Conservation (phyloP, 2,888 invertebrate genomes). For the Entomobrya proxima region DNA sequence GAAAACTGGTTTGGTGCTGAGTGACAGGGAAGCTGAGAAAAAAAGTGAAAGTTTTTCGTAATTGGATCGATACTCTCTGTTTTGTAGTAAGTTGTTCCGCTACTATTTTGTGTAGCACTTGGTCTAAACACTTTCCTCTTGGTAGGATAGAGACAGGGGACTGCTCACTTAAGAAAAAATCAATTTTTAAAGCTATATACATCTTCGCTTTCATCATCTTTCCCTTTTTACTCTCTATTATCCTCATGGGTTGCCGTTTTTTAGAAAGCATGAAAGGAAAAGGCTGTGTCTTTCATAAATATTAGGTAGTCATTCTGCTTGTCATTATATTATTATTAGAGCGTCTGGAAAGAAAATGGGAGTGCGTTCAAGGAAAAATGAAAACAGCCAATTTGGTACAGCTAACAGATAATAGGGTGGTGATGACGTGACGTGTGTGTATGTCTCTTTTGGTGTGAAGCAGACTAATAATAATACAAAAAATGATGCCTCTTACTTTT, state of each 20-base stretch:
- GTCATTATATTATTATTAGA: slow-evolving; percentile 20
- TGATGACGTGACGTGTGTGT: slow-evolving; percentile 21
- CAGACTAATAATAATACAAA: background rate
- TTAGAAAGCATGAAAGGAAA: background rate
- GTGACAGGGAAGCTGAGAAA: slow-evolving; percentile 58
- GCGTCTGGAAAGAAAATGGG: background rate
- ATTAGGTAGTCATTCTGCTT: slow-evolving; percentile 5
- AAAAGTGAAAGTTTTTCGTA: slow-evolving; percentile 62
- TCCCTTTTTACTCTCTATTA: too few relatives aligned
- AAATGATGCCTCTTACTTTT: background rate
- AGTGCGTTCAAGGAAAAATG: background rate
- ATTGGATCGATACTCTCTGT: slow-evolving; percentile 71
- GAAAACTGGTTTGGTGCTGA: too few relatives aligned
- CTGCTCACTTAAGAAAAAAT: too few relatives aligned
- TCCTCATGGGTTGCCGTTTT: too few relatives aligned
- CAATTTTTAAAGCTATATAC: too few relatives aligned
- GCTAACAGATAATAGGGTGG: too few relatives aligned
- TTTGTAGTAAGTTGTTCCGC: too few relatives aligned
- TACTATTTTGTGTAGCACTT: too few relatives aligned
- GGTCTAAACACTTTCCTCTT: too few relatives aligned
- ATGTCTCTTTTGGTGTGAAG: too few relatives aligned
- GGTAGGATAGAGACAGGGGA: too few relatives aligned
- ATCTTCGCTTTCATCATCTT: too few relatives aligned
- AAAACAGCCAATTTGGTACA: slow-evolving; percentile 27
- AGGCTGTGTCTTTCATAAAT: background rate